Base-by-base conservation (phyloP, 2,888 invertebrate species). In the Lithophane socia region DNA sequence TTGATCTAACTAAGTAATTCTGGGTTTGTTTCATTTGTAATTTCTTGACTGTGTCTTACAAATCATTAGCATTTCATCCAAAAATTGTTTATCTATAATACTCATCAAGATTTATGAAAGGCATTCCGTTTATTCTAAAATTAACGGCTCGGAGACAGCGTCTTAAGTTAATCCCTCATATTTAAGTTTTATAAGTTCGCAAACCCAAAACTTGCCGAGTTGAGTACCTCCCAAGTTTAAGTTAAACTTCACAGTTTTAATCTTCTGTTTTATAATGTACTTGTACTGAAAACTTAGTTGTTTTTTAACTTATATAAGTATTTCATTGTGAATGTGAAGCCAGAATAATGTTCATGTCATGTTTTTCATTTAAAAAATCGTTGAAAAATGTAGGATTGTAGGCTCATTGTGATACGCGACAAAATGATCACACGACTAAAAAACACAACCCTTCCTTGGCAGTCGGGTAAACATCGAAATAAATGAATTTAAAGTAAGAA, bases 121-220 rank as follows among this genome's bases (percentile, higher is more conserved):
- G 3, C 3, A 13, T 58, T 29, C 7, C 49, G 37, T 81, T n/a
- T 60, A 52, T 60, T 81, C 5, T 60, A 64, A 73, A 67, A 64
- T 68, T 13, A 76, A 60, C 56, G 73, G 44, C 73, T 24, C 54
- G 56, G 58, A 82, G 54, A 73, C 61, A 64, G 42, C 44, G 71
- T 63, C 66, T 77, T 56, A 72, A 69, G 81, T 85, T 73, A 78
- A 82, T 78, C 67, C 78, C 60, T 84, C 66, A 73, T 82, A 82
- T 86, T 88, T 78, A 84, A 86, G 84, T 86, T 84, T 71, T 75
- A 64, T 52, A 73, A 86, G 80, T 88, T 86, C 75, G 61, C 61
- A 82, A 87, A 87, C 84, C 80, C 70, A 42, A 86, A 87, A 88
- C 84, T 88, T 80, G 42, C 42, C 47, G 60, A 80, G 79, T 64